phyloP scores from a whole-genome alignment of 1,140 invertebrate genomes.

The Penaeus vannamei region DNA sequence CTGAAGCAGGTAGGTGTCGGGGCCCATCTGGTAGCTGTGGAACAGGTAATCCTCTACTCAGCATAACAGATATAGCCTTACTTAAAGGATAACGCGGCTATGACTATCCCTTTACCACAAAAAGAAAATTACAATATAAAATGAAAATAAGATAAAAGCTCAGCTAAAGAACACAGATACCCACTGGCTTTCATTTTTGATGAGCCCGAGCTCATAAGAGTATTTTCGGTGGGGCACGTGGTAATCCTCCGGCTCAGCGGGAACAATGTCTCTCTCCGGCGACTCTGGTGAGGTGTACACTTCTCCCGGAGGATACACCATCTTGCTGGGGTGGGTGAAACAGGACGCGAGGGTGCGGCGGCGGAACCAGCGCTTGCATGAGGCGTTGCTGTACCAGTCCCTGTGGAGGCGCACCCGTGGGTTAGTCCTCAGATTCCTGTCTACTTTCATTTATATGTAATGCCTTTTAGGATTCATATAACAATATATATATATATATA shows the following conservation, averaged over 20 bases:
- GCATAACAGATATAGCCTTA: background rate
- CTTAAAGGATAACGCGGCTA: too few species aligned
- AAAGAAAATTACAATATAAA: background rate
- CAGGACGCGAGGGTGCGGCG: slow-evolving; percentile 83
- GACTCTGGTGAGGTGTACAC: slow-evolving; percentile 76
- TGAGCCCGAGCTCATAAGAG: slow-evolving; percentile 85
- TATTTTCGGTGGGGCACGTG: slow-evolving; percentile 74
- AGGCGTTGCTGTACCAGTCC: slow-evolving; percentile 91
- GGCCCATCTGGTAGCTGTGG: slow-evolving; percentile 91
- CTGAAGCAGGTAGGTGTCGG: slow-evolving; percentile 95
- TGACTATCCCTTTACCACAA: too few species aligned
- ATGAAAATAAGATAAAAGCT: slow-evolving; percentile 42
- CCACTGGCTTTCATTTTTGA: slow-evolving; percentile 90
- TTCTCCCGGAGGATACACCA: slow-evolving; percentile 92
- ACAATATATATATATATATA: slow-evolving; percentile 36
- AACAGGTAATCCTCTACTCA: background rate
- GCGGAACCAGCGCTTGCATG: slow-evolving; percentile 88
- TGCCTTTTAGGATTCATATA: background rate
- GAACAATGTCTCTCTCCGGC: slow-evolving; percentile 72
- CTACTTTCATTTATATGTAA: slow-evolving; percentile 11
- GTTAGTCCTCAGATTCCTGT: background rate
- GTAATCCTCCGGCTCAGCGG: slow-evolving; percentile 68
- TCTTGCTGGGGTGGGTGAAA: slow-evolving; percentile 90
- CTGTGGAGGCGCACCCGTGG: slow-evolving; percentile 71
- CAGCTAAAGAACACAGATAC: slow-evolving; percentile 71